A percentile compares a stretch with the other conserved stretches of the same genome.
Evolutionary conservation across 2,888 invertebrate genomes (phyloP).

Genomic region (Pyrgus malvae): DNA sequence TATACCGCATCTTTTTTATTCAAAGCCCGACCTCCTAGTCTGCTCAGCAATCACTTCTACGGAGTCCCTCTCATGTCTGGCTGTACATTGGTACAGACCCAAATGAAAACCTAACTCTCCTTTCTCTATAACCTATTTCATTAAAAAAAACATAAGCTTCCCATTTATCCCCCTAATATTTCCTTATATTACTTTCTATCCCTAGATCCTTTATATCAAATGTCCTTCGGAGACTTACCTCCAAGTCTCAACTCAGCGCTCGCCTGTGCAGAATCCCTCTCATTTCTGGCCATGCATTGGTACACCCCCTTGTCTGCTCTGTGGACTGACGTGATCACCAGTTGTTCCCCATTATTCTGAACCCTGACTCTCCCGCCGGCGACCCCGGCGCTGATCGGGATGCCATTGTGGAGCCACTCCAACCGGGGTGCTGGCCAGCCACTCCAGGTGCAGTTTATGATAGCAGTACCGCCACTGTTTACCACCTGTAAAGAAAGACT

Average conservation of each 20-base stretch:
- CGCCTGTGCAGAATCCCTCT: slow-evolving; percentile 90
- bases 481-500: slow-evolving; percentile 87
- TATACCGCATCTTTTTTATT: too few species aligned
- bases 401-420: slow-evolving; percentile 89
- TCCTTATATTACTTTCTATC: too few species aligned
- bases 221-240: slow-evolving; percentile 85
- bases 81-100: too few species aligned
- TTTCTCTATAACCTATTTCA: too few species aligned
- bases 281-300: slow-evolving; percentile 92
- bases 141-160: too few species aligned
- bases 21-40: too few species aligned
- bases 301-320: slow-evolving; percentile 93
- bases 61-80: too few species aligned
- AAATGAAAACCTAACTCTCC: too few species aligned
- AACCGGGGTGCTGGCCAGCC: slow-evolving; percentile 88
- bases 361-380: slow-evolving; percentile 64
- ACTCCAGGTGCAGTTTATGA: slow-evolving; percentile 92
- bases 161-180: too few species aligned
- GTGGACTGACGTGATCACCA: slow-evolving; percentile 81
- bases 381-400: slow-evolving; percentile 78
- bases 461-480: slow-evolving; percentile 91
- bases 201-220: too few species aligned
- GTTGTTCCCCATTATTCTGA: slow-evolving; percentile 58
- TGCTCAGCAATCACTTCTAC: too few species aligned
- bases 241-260: slow-evolving; percentile 90